Percentiles rank a stretch among this genome's conserved stretches.
These are phyloP conservation scores for Tetrao urogallus DNA, from an alignment of 2,113 vertebrate species.

Conservation along the genomic window DNA sequence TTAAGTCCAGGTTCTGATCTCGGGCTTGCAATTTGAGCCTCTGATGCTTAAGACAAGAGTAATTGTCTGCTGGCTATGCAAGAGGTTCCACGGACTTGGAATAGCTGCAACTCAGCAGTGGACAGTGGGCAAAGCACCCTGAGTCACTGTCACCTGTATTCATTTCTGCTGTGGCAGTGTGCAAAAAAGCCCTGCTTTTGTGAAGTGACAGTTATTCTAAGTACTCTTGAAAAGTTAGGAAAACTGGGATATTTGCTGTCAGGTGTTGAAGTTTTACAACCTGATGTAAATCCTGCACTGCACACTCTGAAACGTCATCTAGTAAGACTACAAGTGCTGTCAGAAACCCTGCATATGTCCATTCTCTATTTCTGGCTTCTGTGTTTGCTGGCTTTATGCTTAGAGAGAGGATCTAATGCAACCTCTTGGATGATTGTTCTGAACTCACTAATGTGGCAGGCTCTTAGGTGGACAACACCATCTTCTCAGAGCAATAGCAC, in stretches of 20 bases:
- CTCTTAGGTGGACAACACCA: accelerated
- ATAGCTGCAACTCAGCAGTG: not conserved
- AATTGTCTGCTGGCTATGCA: not conserved
- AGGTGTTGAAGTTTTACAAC: not conserved
- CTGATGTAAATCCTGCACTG: accelerated
- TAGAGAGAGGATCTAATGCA: not conserved
- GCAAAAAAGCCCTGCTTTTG: not conserved
- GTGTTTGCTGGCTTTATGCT: not conserved
- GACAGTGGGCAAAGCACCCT: not conserved
- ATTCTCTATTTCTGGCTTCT: not conserved
- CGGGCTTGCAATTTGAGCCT: not conserved
- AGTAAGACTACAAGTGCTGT: not conserved
- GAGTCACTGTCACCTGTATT: not conserved
- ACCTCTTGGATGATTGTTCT: not conserved
- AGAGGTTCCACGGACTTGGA: not conserved
- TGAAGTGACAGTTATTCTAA: not conserved
- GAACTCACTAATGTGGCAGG: not conserved
- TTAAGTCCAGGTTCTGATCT: not conserved
- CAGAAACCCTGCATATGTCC: accelerated
- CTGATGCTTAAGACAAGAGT: not conserved
- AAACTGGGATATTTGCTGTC: not conserved
- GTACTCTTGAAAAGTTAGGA: not conserved
- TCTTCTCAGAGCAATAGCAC: not conserved
- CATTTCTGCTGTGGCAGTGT: not conserved
- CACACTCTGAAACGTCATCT: not conserved